Percentiles rank a stretch among this genome's conserved stretches.
Evolutionary conservation across 2,888 invertebrate genomes (phyloP).

Genomic region (Acleris cristana): DNA sequence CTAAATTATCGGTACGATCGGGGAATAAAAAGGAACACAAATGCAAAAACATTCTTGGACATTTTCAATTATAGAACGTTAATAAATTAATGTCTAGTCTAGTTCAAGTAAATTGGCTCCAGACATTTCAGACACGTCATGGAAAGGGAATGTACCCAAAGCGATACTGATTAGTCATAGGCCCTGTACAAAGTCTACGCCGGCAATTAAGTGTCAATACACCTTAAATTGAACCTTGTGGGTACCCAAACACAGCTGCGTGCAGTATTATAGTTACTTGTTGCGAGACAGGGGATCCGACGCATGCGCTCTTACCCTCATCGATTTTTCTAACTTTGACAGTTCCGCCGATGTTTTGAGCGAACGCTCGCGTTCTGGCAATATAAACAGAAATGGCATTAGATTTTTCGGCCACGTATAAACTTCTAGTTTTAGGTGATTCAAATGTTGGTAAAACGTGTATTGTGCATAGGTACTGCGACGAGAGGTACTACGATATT

Average conservation of each 20-base stretch:
- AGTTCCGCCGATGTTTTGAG: conserved; percentile 77
- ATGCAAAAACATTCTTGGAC: conserved; percentile 4
- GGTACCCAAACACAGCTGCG: conserved; percentile 26
- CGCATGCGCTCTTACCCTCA: conserved; percentile 75
- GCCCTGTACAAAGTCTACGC: conserved; percentile 13
- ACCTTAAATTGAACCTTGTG: conserved; percentile 22
- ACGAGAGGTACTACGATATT: conserved; percentile 94
- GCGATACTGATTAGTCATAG: conserved; percentile 23
- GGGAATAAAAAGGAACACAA: background rate
- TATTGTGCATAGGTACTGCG: conserved; percentile 94
- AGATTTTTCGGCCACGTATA: conserved; percentile 94
- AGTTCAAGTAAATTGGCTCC: background rate
- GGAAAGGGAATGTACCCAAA: conserved; percentile 7
- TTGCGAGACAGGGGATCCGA: conserved; percentile 61
- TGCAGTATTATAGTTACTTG: conserved; percentile 53
- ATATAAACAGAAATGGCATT: conserved; percentile 88
- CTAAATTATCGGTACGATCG: conserved; percentile 3
- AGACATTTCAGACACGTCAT: background rate
- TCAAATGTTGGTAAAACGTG: conserved; percentile 96
- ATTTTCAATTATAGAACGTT: background rate
- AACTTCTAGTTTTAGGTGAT: conserved; percentile 93
- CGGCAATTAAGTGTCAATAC: conserved; percentile 29
- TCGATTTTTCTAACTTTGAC: conserved; percentile 82
- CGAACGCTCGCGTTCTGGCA: conserved; percentile 68
- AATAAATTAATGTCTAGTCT: too few species aligned